Evolutionary conservation across 1,140 invertebrate genomes (phyloP).

Genomic region (Dufourea novaeangliae): DNA sequence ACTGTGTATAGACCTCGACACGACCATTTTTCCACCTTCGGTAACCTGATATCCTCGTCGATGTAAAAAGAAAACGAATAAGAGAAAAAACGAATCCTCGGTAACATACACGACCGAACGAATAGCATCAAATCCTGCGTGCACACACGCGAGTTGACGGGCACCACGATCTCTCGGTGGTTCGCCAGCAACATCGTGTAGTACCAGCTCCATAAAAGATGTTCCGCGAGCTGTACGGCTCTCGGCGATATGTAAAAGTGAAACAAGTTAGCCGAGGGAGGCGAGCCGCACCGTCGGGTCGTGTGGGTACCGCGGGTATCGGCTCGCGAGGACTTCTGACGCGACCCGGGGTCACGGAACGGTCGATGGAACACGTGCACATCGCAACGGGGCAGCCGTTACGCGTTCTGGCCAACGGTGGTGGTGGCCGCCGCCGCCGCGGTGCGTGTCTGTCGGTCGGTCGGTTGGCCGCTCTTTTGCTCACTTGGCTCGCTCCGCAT

Average conservation of each 20-base stretch:
- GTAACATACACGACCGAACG: background rate
- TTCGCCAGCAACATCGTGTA: constrained; percentile 22
- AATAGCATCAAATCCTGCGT: background rate
- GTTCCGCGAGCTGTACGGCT: background rate
- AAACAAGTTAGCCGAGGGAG: constrained; percentile 26
- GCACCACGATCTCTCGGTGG: background rate
- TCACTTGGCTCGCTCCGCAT: too few species aligned
- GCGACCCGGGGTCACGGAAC: constrained; percentile 54
- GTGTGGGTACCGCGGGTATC: constrained; percentile 29
- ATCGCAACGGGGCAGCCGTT: constrained; percentile 28
- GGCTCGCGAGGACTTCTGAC: constrained; percentile 42
- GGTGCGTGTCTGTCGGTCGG: constrained; percentile 44
- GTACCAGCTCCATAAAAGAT: constrained; percentile 20
- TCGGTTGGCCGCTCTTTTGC: background rate
- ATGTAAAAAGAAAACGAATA: too few species aligned
- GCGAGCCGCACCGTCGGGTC: too few species aligned
- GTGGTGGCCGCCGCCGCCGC: background rate
- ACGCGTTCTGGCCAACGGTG: background rate
- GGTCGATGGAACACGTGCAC: constrained; percentile 57
- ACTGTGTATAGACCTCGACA: too few species aligned
- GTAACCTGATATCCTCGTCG: too few species aligned
- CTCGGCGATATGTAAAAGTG: constrained; percentile 31
- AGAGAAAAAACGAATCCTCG: too few species aligned
- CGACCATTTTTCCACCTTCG: too few species aligned
- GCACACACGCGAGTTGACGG: background rate